phyloP scores from a whole-genome alignment of 1,140 invertebrate genomes.

The Delia radicum region DNA sequence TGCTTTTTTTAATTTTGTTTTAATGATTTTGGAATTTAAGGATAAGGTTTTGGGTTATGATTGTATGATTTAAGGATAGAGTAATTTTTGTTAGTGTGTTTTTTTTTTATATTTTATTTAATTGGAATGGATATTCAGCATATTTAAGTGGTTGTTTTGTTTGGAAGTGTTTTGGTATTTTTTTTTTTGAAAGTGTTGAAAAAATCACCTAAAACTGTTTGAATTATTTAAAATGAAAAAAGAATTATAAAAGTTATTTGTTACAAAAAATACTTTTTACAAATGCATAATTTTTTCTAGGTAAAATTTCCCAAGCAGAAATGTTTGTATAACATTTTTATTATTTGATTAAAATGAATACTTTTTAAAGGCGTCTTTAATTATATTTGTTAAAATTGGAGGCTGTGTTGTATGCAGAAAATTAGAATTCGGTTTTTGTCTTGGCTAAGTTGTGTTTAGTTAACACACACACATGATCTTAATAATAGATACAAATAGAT shows the following conservation, averaged over 20 bases:
- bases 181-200: not conserved
- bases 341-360: not conserved
- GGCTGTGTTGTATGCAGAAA: conserved; percentile 23
- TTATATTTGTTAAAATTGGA: not conserved
- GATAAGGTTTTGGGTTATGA: not conserved
- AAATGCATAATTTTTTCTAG: not conserved
- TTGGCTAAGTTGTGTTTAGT: no score
- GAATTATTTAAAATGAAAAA: not conserved
- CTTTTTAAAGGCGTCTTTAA: not conserved
- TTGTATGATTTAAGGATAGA: not conserved
- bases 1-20: not conserved
- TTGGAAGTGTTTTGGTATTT: not conserved
- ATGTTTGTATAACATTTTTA: not conserved
- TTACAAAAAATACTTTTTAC: no score
- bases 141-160: not conserved
- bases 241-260: no score
- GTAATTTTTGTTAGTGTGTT: not conserved
- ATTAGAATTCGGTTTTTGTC: not conserved
- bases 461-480: no score
- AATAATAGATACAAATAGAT: no score
- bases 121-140: not conserved
- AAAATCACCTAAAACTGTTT: not conserved
- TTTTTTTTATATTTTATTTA: not conserved
- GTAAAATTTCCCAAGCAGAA: conserved; percentile 21
- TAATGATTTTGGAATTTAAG: not conserved